phyloP scores from a whole-genome alignment of 2,888 invertebrate genomes.

The Molorchus minor region DNA sequence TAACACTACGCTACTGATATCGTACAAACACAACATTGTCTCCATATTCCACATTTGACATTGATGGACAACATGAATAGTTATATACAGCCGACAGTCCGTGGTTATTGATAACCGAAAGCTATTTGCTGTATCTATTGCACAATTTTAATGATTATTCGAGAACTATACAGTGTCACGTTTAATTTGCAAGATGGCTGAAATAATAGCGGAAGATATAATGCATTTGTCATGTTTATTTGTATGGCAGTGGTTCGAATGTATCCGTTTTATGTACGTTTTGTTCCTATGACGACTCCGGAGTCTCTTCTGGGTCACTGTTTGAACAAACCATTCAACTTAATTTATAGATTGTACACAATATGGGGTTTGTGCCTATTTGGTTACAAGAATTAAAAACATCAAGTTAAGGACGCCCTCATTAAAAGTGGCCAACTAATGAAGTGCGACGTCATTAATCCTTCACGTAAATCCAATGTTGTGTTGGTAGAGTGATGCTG shows the following conservation, averaged over 20 bases:
- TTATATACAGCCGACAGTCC: slow-evolving; percentile 21
- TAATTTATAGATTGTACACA: no score
- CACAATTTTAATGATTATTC: slow-evolving; percentile 7
- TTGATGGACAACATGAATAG: slow-evolving; percentile 17
- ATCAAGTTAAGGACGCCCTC: no score
- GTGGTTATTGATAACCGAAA: slow-evolving; percentile 25
- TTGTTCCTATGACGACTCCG: no score
- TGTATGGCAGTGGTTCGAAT: background rate
- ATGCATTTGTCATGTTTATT: slow-evolving; percentile 17
- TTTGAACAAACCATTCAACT: no score
- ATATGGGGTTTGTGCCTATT: no score
- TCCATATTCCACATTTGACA: slow-evolving; percentile 8
- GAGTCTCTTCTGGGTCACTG: no score
- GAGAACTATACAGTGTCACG: slow-evolving; percentile 7
- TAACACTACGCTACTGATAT: background rate
- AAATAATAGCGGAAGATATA: slow-evolving; percentile 9
- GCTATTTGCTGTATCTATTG: slow-evolving; percentile 19
- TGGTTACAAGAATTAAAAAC: no score
- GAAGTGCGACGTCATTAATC: no score
- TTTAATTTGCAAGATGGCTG: slow-evolving; percentile 14
- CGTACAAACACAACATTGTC: slow-evolving; percentile 23
- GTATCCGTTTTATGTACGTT: no score
- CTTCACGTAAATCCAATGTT: no score
- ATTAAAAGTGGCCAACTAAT: no score
- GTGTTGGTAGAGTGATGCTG: no score